These are phyloP conservation scores for Corvus moneduloides DNA, from an alignment of 2,113 vertebrate species.

Conservation along the genomic window DNA sequence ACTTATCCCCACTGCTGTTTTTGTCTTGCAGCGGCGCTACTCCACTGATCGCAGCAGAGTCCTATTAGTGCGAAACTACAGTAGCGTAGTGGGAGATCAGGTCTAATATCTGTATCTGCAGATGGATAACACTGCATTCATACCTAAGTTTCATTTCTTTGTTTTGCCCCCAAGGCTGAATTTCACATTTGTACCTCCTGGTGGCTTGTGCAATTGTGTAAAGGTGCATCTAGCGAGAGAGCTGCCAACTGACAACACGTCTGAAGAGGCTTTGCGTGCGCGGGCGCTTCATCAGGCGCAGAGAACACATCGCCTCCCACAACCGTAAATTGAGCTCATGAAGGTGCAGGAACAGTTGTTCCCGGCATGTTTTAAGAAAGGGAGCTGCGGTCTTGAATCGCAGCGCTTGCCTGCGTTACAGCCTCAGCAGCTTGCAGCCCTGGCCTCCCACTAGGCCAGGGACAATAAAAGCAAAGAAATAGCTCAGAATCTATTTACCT, in stretches of 20 bases:
- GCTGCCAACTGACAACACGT: slow-evolving; percentile 49
- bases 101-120: slow-evolving; percentile 29
- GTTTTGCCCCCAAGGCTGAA: slow-evolving; percentile 58
- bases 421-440: slow-evolving; percentile 8
- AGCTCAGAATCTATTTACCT: slow-evolving; percentile 32
- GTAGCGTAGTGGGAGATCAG: background rate
- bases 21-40: background rate
- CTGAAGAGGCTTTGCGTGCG: background rate
- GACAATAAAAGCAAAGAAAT: slow-evolving; percentile 25
- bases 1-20: background rate
- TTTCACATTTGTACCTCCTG: slow-evolving; percentile 54
- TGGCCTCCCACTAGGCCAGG: slow-evolving; percentile 11
- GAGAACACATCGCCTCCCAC: slow-evolving; percentile 6
- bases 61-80: slow-evolving; percentile 11
- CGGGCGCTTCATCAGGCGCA: background rate
- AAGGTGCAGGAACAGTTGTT: slow-evolving; percentile 13
- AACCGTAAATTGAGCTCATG: slow-evolving; percentile 3
- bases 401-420: background rate
- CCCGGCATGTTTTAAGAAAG: background rate
- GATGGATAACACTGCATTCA: slow-evolving; percentile 20
- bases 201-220: slow-evolving; percentile 54
- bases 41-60: background rate
- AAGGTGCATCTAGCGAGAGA: slow-evolving; percentile 46
- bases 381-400: background rate
- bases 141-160: slow-evolving; percentile 34